These are phyloP conservation scores for Lindbergichthys nudifrons DNA, from an alignment of 2,797 vertebrate genomes.

Conservation along the genomic window DNA sequence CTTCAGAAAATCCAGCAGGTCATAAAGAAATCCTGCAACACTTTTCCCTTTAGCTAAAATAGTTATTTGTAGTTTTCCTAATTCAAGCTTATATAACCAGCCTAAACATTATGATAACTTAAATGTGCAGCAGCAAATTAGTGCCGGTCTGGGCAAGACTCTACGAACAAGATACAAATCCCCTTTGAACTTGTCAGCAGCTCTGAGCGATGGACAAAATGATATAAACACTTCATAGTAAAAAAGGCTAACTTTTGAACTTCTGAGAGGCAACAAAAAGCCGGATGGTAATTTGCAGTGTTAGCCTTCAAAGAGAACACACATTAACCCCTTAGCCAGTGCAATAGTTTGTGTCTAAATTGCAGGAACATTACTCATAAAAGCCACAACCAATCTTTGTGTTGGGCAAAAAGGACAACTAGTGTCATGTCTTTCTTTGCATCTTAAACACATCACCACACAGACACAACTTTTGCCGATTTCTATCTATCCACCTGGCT, in stretches of 20 bases:
- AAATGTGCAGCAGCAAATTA: constrained; percentile 34
- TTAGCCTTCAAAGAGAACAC: constrained; percentile 7
- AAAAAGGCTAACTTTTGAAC: constrained; percentile 24
- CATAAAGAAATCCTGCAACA: background rate
- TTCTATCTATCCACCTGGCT: background rate
- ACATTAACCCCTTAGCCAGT: background rate
- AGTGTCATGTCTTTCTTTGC: background rate
- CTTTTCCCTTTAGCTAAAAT: constrained; percentile 26
- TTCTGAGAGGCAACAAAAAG: constrained; percentile 5
- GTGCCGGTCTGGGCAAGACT: constrained; percentile 14
- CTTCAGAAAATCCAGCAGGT: constrained; percentile 12
- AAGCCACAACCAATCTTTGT: background rate
- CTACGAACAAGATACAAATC: constrained; percentile 23
- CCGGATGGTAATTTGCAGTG: constrained; percentile 28
- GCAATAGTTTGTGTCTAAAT: background rate
- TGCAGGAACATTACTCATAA: background rate
- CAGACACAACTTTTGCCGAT: background rate
- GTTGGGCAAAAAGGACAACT: background rate
- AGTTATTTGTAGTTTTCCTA: constrained; percentile 26
- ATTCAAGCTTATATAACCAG: constrained; percentile 27
- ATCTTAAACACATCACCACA: background rate
- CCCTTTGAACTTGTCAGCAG: constrained; percentile 44
- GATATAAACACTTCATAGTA: constrained; percentile 19
- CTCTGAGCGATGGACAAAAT: constrained; percentile 30
- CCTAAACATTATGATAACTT: constrained; percentile 33